Evolutionary conservation across 2,113 vertebrate species (phyloP).

Genomic region (Motacilla tschutschensis): DNA sequence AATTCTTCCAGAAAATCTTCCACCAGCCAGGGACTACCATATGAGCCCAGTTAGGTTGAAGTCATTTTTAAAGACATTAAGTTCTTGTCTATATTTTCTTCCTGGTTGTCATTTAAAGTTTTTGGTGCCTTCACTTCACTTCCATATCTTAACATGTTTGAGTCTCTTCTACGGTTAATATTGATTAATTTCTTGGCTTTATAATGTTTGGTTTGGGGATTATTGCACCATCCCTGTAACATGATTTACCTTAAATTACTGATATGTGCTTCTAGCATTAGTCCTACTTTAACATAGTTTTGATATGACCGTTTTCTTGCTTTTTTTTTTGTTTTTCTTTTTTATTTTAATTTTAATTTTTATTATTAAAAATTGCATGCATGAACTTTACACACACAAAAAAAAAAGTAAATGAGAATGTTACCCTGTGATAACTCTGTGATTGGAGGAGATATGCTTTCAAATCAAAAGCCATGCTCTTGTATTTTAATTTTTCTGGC

Average conservation of each 20-base stretch:
- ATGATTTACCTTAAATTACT: slow-evolving; percentile 30
- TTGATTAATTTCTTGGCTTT: slow-evolving; percentile 59
- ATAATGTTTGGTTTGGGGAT: slow-evolving; percentile 60
- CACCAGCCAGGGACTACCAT: slow-evolving; percentile 49
- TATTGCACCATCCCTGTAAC: slow-evolving; percentile 57
- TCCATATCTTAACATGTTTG: slow-evolving; percentile 65
- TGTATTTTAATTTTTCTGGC: slow-evolving; percentile 55
- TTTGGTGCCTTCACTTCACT: slow-evolving; percentile 67
- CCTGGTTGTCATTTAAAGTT: slow-evolving; percentile 64
- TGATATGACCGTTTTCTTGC: slow-evolving; percentile 45
- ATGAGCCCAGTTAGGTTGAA: slow-evolving; percentile 50
- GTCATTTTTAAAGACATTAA: slow-evolving; percentile 59
- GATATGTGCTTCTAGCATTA: slow-evolving; percentile 56
- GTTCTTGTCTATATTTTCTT: slow-evolving; percentile 65
- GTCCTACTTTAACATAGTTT: slow-evolving; percentile 44
- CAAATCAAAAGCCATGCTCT: slow-evolving; percentile 51
- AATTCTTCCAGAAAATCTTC: slow-evolving; percentile 51
- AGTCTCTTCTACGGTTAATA: slow-evolving; percentile 61
- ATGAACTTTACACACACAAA: slow-evolving; percentile 36
- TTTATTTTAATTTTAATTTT: slow-evolving; percentile 1
- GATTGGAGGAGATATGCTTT: slow-evolving; percentile 60
- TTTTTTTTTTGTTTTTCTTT: neutral
- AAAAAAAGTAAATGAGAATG: slow-evolving; percentile 50
- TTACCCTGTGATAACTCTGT: slow-evolving; percentile 61
- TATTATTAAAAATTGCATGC: slow-evolving; percentile 59